These are phyloP conservation scores for Holothuria leucospilota DNA, from an alignment of 53 echinoderm and acorn worm species.

Conservation along the genomic window DNA sequence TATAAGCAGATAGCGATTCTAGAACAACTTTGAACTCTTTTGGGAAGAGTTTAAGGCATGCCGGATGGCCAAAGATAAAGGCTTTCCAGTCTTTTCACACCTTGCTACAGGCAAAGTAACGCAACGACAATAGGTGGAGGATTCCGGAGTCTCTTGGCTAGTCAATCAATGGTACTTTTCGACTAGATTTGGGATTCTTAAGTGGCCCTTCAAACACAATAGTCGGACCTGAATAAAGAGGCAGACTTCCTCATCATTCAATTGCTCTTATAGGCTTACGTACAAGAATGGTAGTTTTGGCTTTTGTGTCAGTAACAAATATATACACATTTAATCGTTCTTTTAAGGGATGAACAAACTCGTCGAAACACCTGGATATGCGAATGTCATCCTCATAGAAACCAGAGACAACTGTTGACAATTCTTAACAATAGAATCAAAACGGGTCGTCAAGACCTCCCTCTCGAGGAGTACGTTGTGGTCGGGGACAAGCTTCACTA, in stretches of 20 bases:
- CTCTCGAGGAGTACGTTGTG: too few relatives aligned
- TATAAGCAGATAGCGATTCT: too few relatives aligned
- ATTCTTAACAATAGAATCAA: constrained; percentile 20
- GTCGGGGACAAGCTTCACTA: too few relatives aligned
- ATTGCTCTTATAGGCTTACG: constrained; percentile 29
- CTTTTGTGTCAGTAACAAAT: constrained; percentile 40
- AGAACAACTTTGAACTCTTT: too few relatives aligned
- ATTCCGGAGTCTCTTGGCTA: too few relatives aligned
- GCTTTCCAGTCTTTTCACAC: too few relatives aligned
- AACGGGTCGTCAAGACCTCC: constrained; percentile 1
- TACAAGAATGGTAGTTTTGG: constrained; percentile 8
- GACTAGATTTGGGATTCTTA: constrained; percentile 15
- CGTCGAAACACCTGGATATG: constrained; percentile 11
- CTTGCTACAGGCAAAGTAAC: constrained; percentile 8
- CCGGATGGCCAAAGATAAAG: too few relatives aligned
- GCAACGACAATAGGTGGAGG: too few relatives aligned
- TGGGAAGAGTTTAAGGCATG: too few relatives aligned
- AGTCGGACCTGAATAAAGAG: not conserved
- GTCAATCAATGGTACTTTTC: constrained; percentile 34
- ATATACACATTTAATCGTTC: constrained; percentile 42
- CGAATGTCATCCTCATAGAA: constrained; percentile 23
- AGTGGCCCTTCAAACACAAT: constrained; percentile 29
- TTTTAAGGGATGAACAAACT: constrained; percentile 28
- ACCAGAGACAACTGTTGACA: constrained; percentile 29
- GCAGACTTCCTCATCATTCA: constrained; percentile 28